Percentiles rank a stretch among this genome's conserved stretches.
These are phyloP conservation scores for Accipiter cooperii DNA, from an alignment of 2,113 vertebrate genomes.

Conservation along the genomic window DNA sequence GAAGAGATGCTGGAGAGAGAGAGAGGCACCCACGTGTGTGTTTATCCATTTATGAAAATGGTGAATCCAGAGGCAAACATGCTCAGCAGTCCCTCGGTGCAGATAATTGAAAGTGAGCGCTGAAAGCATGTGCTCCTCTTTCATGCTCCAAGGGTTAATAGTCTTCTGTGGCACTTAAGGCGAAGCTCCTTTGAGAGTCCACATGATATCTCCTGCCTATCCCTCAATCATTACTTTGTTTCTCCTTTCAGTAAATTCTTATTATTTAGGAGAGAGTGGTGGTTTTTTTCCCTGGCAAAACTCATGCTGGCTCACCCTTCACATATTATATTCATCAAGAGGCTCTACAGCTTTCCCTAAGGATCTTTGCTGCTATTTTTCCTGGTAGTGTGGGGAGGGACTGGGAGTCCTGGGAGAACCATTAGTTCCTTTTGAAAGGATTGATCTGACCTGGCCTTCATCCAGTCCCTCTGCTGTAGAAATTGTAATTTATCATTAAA, in stretches of 20 bases:
- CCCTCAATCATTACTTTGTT: background rate
- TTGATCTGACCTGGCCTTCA: slow-evolving; percentile 17
- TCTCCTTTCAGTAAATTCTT: slow-evolving; percentile 30
- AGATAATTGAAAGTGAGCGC: background rate
- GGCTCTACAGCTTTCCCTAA: background rate
- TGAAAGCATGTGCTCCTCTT: background rate
- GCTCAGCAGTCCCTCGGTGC: background rate
- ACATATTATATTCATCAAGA: background rate
- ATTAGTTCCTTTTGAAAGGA: slow-evolving; percentile 39
- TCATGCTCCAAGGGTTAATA: slow-evolving; percentile 21
- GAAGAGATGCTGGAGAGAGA: background rate
- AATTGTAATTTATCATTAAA: slow-evolving; percentile 17
- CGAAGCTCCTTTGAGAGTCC: background rate
- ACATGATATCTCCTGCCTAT: background rate
- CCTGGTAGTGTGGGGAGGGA: slow-evolving; percentile 12
- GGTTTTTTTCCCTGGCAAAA: background rate
- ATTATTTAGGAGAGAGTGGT: background rate
- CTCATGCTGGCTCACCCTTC: background rate
- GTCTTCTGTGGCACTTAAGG: slow-evolving; percentile 14
- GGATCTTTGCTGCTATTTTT: slow-evolving; percentile 24
- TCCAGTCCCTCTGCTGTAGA: slow-evolving; percentile 8
- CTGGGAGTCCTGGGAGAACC: slow-evolving; percentile 17
- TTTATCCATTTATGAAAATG: background rate
- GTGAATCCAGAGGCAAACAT: background rate
- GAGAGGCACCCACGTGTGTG: background rate